These are phyloP conservation scores for Anhinga anhinga DNA, from an alignment of 2,113 vertebrate species.

Conservation along the genomic window DNA sequence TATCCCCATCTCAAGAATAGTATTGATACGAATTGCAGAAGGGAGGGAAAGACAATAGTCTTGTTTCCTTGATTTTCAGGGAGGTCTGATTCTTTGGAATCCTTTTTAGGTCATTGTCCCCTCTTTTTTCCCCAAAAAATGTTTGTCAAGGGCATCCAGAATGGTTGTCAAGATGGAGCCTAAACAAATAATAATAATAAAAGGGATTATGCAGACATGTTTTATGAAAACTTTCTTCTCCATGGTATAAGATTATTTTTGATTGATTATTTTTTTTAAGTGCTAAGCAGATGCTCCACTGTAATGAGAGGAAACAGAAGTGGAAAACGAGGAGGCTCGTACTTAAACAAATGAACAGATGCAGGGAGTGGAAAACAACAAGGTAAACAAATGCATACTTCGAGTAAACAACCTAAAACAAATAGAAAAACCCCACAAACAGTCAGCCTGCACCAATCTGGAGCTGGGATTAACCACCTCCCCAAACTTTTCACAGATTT, in stretches of 20 bases:
- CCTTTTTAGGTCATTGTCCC: fast-evolving
- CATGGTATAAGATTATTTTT: background rate
- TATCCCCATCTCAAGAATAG: background rate
- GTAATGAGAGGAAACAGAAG: constrained; percentile 66
- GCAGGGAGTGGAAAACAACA: constrained; percentile 62
- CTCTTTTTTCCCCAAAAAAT: fast-evolving
- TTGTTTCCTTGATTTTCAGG: background rate
- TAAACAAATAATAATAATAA: background rate
- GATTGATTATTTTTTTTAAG: constrained; percentile 40
- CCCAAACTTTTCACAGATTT: background rate
- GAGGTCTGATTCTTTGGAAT: background rate
- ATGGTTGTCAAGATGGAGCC: background rate
- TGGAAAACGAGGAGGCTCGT: constrained; percentile 33
- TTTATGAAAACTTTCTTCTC: constrained; percentile 9
- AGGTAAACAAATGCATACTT: constrained; percentile 68
- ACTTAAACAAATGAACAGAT: constrained; percentile 74
- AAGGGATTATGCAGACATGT: background rate
- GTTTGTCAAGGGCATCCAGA: background rate
- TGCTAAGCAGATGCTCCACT: constrained; percentile 64
- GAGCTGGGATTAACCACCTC: background rate
- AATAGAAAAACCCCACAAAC: background rate
- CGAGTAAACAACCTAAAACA: constrained; percentile 45
- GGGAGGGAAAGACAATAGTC: background rate
- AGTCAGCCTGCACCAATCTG: background rate
- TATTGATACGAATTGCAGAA: background rate